Conservation (phyloP, 2,888 invertebrate species). For the Eupithecia abbreviata region DNA sequence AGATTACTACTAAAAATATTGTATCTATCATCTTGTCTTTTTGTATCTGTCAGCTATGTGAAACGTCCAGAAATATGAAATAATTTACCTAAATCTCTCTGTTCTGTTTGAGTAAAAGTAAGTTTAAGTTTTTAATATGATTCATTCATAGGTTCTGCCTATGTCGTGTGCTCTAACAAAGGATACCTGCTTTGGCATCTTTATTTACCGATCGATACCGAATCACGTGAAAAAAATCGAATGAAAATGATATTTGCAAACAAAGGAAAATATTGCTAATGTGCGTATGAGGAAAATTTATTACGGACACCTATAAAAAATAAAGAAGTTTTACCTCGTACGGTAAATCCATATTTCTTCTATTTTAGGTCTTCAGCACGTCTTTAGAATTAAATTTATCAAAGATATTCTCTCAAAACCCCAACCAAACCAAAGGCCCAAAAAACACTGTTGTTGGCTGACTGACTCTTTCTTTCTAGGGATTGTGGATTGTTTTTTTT, state of each 20-base stretch:
- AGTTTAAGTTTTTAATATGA: neutral
- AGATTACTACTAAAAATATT: neutral
- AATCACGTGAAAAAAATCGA: constrained; percentile 71
- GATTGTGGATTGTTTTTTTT: too few species aligned
- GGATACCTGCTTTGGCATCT: constrained; percentile 21
- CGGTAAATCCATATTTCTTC: constrained; percentile 66
- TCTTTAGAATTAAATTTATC: neutral
- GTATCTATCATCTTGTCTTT: neutral
- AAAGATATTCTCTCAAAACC: neutral
- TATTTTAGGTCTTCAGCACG: neutral
- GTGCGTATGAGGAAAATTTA: neutral
- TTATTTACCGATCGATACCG: constrained; percentile 24
- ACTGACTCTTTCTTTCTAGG: too few species aligned
- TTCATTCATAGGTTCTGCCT: neutral
- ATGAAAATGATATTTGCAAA: constrained; percentile 35
- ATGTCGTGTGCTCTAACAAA: neutral
- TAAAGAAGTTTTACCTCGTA: constrained; percentile 61
- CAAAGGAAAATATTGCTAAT: constrained; percentile 60
- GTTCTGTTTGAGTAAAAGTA: neutral
- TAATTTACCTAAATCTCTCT: neutral
- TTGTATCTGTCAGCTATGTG: neutral
- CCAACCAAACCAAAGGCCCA: neutral
- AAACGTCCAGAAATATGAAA: neutral
- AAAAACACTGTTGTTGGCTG: too few species aligned
- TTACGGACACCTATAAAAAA: neutral